Evolutionary conservation across 2,113 vertebrate genomes (phyloP).

Genomic region (Agelaius phoeniceus): DNA sequence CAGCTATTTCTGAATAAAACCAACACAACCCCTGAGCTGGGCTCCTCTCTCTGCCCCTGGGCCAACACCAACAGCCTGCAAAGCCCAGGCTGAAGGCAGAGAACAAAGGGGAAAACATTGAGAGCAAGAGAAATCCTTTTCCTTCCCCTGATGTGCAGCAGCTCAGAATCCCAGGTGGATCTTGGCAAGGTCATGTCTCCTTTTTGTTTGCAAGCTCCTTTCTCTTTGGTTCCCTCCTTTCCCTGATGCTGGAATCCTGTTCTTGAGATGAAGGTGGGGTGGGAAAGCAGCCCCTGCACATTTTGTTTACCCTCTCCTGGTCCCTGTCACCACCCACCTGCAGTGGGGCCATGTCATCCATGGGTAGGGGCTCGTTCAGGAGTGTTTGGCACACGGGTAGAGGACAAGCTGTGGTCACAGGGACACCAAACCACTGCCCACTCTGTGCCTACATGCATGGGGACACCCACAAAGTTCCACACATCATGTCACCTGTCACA

Average conservation of each 20-base stretch:
- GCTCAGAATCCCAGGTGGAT: not conserved
- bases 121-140: not conserved
- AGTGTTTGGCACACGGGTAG: accelerated
- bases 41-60: not conserved
- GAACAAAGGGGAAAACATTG: not conserved
- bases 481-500: not conserved
- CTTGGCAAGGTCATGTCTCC: not conserved
- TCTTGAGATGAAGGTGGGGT: not conserved
- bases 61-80: not conserved
- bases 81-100: not conserved
- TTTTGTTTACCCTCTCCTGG: not conserved
- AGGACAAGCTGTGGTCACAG: not conserved
- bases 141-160: accelerated
- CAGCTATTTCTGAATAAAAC: not conserved
- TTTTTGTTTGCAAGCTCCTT: not conserved
- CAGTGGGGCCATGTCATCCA: not conserved
- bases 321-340: not conserved
- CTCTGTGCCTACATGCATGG: accelerated
- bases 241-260: not conserved
- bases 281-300: not conserved
- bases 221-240: not conserved
- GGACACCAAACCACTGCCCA: not conserved
- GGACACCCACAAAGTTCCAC: not conserved
- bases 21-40: not conserved
- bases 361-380: accelerated